Base-by-base conservation (phyloP, 2,797 vertebrate genomes). In the Mus spretus region DNA sequence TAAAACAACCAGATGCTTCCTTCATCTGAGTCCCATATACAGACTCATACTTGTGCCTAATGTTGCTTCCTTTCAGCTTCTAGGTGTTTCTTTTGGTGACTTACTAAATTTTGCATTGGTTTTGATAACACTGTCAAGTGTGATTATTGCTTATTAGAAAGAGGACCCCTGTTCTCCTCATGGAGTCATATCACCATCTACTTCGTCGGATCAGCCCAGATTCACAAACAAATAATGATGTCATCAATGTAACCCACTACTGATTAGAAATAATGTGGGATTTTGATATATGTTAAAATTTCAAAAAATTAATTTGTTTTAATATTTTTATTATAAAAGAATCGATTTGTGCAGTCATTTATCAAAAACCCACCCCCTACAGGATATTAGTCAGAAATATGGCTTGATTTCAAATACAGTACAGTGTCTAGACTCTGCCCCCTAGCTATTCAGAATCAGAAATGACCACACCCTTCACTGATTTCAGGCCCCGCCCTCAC, bases 231-330 rank as follows among this genome's bases (percentile, higher is more conserved):
- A 40, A n/a, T 53, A 14, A 67, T 88, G 65, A 85, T 89, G 57
- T 87, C 79, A 31, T 47, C 26, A 40, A 53, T 22, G n/a, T 47
- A 72, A 53, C 87, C 81, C 93, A 28, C 59, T 59, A 2, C 78
- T 91, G 87, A 34, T 88, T 91, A 65, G 61, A 95, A 96, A 88
- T 81, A 12, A 81, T 7, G 34, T 26, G 90, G 57, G 7, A 65
- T 67, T 84, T 93, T 96, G 57, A 94, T 61, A 63, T 90, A 57
- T 90, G 40, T 81, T 95, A 74, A 44, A 86, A 91, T 86, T 59
- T 15, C 59, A 11, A 77, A 37, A 80, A 80, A 77, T 89, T 82
- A n/a, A 7, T 59, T 77, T 95, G 90, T 74, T 89, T 89, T 86
- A 86, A 72, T 50, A 8, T 74, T 92, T 87, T 87, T 19, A 70